Base-by-base conservation (phyloP, 2,888 invertebrate genomes). In the Acleris holmiana region DNA sequence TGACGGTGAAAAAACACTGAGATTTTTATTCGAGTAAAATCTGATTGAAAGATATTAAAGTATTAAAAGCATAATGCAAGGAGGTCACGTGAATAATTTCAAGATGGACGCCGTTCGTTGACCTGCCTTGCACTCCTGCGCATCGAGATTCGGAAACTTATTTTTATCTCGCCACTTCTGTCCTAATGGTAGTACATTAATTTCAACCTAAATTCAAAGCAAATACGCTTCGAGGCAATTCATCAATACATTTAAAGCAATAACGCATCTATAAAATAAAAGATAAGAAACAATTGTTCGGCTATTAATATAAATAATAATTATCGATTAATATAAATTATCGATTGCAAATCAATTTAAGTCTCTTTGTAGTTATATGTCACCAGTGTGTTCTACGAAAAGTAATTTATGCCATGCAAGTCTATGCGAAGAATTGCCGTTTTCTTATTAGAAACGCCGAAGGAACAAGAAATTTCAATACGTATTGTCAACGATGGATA, bases 1-100 rank as follows among this genome's bases (percentile, higher is more conserved):
- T 29, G 23, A 19, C 56, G n/a, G 13, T 13, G 35, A 35, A 35
- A 4, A 13, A 13, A 35, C 35, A 35, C 35, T 13, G 35, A 0
- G 13, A 4, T 13, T 35, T 35, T 35, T 35, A 29, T 29, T 29
- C 2, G 8, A 29, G 8, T 29, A 0, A 35, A 13, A 35, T 13
- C 35, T 35, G 35, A 10, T 4, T 35, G 4, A 35, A 35, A 35
- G 13, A 13, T 35, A 35, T 35, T 13, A 13, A 35, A 35, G 4
- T 13, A 35, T 13, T 56, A 66, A 46, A 68, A 65, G 66, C 65
- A 66, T 68, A 68, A 68, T 69, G 70, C 69, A 70, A 59, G 61
- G 69, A 71, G 73, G 73, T 76, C 73, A 71, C 61, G 71, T 76
- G 74, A 73, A 76, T 76, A 76, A 77, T 76, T 73, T 73, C 69